phyloP scores from a whole-genome alignment of 1,140 invertebrate species.

The Bombus sylvicola region DNA sequence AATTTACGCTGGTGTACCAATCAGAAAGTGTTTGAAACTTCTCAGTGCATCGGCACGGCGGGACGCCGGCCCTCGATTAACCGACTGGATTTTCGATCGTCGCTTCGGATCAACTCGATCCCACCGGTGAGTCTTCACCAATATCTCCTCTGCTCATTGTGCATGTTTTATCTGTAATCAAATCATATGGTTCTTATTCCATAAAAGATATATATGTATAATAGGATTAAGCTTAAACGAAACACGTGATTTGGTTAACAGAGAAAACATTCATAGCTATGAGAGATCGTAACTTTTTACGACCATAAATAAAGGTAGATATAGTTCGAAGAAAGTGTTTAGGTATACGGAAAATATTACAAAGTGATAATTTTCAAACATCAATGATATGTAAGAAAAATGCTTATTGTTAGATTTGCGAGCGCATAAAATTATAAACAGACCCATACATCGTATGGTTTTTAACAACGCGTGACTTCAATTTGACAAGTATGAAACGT shows the following conservation, averaged over 20 bases:
- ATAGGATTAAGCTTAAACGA: not conserved
- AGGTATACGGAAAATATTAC: not conserved
- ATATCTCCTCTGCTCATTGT: not conserved
- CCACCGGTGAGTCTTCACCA: slow-evolving; percentile 42
- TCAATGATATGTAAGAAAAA: not conserved
- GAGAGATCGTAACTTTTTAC: not conserved
- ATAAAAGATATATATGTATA: not conserved
- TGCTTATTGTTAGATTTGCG: not conserved
- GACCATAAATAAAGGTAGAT: not conserved
- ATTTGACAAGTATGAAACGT: slow-evolving; percentile 22
- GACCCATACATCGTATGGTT: not conserved
- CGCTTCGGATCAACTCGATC: slow-evolving; percentile 41
- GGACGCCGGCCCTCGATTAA: slow-evolving; percentile 69
- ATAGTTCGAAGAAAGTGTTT: not conserved
- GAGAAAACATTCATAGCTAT: not conserved
- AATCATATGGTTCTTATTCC: not conserved
- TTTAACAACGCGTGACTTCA: not conserved
- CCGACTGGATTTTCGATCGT: slow-evolving; percentile 68
- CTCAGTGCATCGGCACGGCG: slow-evolving; percentile 42
- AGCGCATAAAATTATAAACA: not conserved
- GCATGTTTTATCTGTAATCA: not conserved
- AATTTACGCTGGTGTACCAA: slow-evolving; percentile 23
- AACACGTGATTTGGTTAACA: slow-evolving; percentile 12
- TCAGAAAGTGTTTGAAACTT: slow-evolving; percentile 40
- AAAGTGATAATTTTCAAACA: not conserved